Evolutionary conservation across 2,113 vertebrate genomes (phyloP).

Genomic region (Chloebia gouldiae): DNA sequence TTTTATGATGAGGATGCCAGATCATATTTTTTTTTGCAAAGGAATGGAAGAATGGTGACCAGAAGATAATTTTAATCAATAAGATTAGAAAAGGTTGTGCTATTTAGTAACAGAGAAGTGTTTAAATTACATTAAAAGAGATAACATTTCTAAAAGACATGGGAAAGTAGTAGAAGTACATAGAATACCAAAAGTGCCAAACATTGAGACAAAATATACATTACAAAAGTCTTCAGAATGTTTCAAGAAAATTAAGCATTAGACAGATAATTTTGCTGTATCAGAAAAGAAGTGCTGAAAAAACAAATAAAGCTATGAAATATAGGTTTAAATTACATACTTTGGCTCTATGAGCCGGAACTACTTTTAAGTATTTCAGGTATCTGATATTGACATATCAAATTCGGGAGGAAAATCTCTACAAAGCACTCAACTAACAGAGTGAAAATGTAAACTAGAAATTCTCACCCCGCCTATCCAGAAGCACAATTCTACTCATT

Average conservation of each 20-base stretch:
- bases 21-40: background rate
- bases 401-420: background rate
- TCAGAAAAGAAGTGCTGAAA: background rate
- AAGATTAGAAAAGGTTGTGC: background rate
- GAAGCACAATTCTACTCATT: background rate
- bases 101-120: background rate
- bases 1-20: background rate
- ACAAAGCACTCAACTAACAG: background rate
- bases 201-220: background rate
- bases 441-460: background rate
- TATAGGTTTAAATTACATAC: accelerated
- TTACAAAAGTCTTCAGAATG: background rate
- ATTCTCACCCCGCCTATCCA: background rate
- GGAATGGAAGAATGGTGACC: background rate
- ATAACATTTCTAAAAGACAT: background rate
- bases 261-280: background rate
- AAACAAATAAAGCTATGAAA: background rate
- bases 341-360: background rate
- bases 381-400: background rate
- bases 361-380: background rate
- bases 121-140: background rate
- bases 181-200: background rate
- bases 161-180: background rate
- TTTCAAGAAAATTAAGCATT: background rate
- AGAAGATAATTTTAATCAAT: background rate